phyloP scores from a whole-genome alignment of 2,888 invertebrate species.

The Synanthedon formicaeformis region DNA sequence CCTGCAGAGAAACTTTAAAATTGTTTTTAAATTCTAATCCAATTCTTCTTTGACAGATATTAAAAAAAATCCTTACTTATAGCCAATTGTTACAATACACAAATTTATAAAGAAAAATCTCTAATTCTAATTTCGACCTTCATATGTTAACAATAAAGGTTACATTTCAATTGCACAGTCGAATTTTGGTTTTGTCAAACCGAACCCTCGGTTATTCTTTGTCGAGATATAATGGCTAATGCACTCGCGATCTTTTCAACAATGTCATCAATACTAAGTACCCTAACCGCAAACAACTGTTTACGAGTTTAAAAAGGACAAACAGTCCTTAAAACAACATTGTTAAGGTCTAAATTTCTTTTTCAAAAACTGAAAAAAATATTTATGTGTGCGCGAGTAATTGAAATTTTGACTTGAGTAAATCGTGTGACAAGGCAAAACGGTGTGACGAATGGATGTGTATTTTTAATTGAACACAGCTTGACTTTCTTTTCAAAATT shows the following conservation, averaged over 20 bases:
- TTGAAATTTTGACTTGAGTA: constrained; percentile 66
- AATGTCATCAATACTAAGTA: constrained; percentile 64
- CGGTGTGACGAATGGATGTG: constrained; percentile 37
- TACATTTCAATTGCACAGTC: constrained; percentile 5
- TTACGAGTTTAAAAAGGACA: not conserved
- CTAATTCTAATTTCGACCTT: no score
- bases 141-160: no score
- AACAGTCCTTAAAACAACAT: not conserved
- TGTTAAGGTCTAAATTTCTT: constrained; percentile 10
- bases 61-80: constrained; percentile 15
- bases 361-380: not conserved
- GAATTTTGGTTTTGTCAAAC: constrained; percentile 27
- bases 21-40: no score
- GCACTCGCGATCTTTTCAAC: constrained; percentile 65
- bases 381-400: constrained; percentile 28
- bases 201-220: constrained; percentile 18
- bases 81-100: constrained; percentile 11
- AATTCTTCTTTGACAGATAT: no score
- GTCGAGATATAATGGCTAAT: constrained; percentile 57
- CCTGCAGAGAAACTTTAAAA: no score
- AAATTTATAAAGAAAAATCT: constrained; percentile 1
- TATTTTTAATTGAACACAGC: constrained; percentile 44
- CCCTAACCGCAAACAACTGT: constrained; percentile 17
- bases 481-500: constrained; percentile 24
- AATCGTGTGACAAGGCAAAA: constrained; percentile 60